Base-by-base conservation (phyloP, 2,797 vertebrate species). In the Sebastes iracundus region DNA sequence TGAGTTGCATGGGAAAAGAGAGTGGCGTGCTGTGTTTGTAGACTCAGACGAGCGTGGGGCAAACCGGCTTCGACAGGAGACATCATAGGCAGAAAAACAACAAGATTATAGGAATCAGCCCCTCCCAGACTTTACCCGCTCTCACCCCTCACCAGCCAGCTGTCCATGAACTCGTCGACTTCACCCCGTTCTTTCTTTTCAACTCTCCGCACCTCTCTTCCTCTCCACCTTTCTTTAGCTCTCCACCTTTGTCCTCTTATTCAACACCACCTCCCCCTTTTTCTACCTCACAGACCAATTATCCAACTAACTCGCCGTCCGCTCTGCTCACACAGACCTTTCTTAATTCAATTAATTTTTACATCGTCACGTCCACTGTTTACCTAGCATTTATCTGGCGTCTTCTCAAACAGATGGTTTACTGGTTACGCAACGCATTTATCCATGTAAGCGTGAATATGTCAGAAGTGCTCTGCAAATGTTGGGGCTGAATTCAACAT, bases 1-100 rank as follows among this genome's bases (percentile, higher is more conserved):
- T 92, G 92, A 94, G 79, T 78, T 84, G 86, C 88, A 88, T 89
- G 88, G 90, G 93, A 95, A 92, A 73, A 83, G 42, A 75, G 73
- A 81, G 77, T 32, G 74, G 80, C 72, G 84, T 76, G 88, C 83
- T 86, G 86, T 89, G 89, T 93, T 89, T 91, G 81, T 82, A 86
- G 77, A 85, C 68, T 87, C 88, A 91, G 90, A 87, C 83, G 63
- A 87, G 88, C 81, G 56, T 84, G 72, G 86, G 86, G 77, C 72
- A 66, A 84, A 88, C 33, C 33, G 30, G 69, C 5, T 82, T 75
- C 1, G 86, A 91, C 89, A 82, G 83, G 86, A 90, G 81, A 86
- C 85, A 90, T 90, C 86, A 90, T 73, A 84, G 87, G 63, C 80
- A 66, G 80, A 90, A 84, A 84, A 90, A 90, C 88, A 90, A 86